Evolutionary conservation across 2,797 vertebrate genomes (phyloP).

Genomic region (Hipposideros larvatus): DNA sequence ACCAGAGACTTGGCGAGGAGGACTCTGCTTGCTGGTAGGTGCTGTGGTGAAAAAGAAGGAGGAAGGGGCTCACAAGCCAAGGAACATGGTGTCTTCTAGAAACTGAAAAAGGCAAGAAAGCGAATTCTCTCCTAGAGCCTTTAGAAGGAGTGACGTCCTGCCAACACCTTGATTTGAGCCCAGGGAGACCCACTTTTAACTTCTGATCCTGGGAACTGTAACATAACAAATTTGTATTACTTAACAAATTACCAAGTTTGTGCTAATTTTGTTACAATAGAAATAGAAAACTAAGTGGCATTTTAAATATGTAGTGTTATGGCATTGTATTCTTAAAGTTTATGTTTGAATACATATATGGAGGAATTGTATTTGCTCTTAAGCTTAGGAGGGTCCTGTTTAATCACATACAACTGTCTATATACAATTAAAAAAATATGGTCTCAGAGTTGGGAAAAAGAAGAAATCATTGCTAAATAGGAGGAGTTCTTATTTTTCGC

Average conservation of each 20-base stretch:
- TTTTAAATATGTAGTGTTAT: neutral
- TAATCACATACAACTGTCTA: neutral
- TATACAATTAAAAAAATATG: neutral
- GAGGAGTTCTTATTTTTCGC: neutral
- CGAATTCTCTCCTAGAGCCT: accelerated
- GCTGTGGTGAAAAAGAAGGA: accelerated
- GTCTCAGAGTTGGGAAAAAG: too few relatives aligned
- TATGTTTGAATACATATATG: neutral
- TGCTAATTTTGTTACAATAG: neutral
- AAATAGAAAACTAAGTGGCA: neutral
- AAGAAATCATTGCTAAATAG: neutral
- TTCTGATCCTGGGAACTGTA: neutral
- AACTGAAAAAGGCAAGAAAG: neutral
- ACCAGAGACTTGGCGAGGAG: accelerated
- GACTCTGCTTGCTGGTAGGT: too few relatives aligned
- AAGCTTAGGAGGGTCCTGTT: neutral
- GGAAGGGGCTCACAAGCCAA: too few relatives aligned
- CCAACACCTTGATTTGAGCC: neutral
- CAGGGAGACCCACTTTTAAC: neutral
- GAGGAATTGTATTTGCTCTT: neutral
- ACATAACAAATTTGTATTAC: neutral
- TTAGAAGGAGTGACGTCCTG: neutral
- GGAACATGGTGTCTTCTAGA: neutral
- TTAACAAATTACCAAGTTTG: neutral
- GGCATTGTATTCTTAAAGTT: neutral